phyloP scores from a whole-genome alignment of 2,888 invertebrate species.

The Nasonia oneida region DNA sequence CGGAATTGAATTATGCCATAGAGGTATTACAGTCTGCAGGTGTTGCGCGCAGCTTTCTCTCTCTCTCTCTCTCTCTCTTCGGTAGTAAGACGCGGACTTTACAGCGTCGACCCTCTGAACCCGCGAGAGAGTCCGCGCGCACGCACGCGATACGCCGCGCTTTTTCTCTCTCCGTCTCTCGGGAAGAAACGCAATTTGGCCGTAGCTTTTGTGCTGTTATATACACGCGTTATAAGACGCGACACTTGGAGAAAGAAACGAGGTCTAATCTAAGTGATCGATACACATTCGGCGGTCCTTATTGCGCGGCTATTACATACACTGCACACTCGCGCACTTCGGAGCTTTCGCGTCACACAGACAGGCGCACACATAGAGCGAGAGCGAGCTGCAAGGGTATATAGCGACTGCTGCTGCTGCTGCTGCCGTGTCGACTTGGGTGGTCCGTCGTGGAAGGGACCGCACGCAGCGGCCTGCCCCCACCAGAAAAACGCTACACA shows the following conservation, averaged over 20 bases:
- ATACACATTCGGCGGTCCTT: conserved; percentile 48
- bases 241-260: conserved; percentile 17
- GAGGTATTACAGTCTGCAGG: conserved; percentile 62
- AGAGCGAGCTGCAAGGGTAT: not conserved
- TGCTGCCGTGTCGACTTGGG: conserved; percentile 73
- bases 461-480: conserved; percentile 78
- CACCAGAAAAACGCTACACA: conserved; percentile 75
- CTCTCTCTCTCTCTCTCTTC: conserved; percentile 66
- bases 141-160: not conserved
- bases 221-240: not conserved
- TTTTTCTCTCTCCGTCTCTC: not conserved
- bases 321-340: conserved; percentile 24
- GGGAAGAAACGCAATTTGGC: not conserved
- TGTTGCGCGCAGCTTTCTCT: conserved; percentile 66
- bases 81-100: conserved; percentile 75
- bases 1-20: conserved; percentile 65
- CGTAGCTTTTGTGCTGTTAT: not conserved
- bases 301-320: not conserved
- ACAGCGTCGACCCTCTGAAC: conserved; percentile 71
- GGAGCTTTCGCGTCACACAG: conserved; percentile 30
- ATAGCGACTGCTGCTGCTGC: conserved; percentile 5
- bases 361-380: not conserved
- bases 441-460: conserved; percentile 78
- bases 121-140: conserved; percentile 38
- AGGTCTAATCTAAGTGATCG: conserved; percentile 53